Evolutionary conservation across 2,113 vertebrate genomes (phyloP), one percentile per base, ranked within the genome.

Genomic region (Anguilla rostrata): DNA sequence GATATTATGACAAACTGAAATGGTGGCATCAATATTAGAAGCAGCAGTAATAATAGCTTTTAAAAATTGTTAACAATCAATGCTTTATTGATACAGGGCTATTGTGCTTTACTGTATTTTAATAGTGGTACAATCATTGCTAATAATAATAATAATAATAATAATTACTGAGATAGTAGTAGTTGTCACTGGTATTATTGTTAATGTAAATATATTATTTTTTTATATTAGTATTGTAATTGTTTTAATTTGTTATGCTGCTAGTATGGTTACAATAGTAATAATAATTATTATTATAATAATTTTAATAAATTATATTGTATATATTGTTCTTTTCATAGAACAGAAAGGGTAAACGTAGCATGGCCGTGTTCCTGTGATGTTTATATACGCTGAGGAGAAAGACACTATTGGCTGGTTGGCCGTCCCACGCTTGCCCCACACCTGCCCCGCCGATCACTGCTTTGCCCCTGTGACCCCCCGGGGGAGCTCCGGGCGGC

Each of bases 401-500:
- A n/a, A 3, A 71, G 63, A 26, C 63, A 1, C 63, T 26, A 22
- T 63, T 40, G 34, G 49, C 60, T 34, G 34, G 34, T 34, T 34
- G 34, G 34, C 34, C 34, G 34, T 34, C 34, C 34, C 34, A 34
- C 83, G 88, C 89, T 88, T 88, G 90, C 86, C 81, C 88, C 87
- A 66, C 81, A 63, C 89, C 87, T 88, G 91, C 86, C 83, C 26
- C 81, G 82, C 78, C 81, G 90, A 86, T 92, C 84, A 88, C 87
- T 83, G 86, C 86, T 87, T 90, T 60, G 11, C 83, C 86, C 85
- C 88, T 90, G 85, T 90, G 88, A 90, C 88, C 85, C 81, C 16
- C 46, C 34, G 34, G 34, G 84, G 46, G 40, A 4, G 71, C 29
- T 78, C 22, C 71, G n/a, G 71, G 66, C 86, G 66, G 49, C 49